phyloP scores from a whole-genome alignment of 2,113 vertebrate genomes.

The Odontophorus gujanensis region DNA sequence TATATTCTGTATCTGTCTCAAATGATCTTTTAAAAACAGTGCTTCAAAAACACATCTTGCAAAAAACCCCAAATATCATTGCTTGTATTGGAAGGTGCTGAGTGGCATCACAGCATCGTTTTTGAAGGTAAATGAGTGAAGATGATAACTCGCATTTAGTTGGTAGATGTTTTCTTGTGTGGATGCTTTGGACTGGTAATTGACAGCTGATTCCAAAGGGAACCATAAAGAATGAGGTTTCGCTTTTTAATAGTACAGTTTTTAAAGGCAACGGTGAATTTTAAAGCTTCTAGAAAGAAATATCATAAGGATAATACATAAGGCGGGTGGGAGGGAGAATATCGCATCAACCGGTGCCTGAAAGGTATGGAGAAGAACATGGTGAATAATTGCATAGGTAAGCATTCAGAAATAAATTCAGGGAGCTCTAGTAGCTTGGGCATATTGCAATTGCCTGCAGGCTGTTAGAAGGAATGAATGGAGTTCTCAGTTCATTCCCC shows the following conservation, averaged over 20 bases:
- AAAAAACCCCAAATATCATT: neutral
- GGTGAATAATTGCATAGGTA: neutral
- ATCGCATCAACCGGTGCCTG: too few species aligned
- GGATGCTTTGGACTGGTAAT: neutral
- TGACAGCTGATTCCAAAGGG: neutral
- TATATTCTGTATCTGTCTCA: too few species aligned
- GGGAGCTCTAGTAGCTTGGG: rapidly evolving
- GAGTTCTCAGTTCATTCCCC: neutral
- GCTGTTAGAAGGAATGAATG: neutral
- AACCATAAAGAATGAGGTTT: neutral
- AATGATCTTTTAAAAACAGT: neutral
- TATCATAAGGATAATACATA: neutral
- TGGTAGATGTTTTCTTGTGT: neutral
- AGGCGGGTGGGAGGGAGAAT: neutral
- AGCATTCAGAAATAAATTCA: neutral
- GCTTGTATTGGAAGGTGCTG: neutral
- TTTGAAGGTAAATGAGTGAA: neutral
- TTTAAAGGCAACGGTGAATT: neutral
- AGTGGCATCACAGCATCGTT: rapidly evolving
- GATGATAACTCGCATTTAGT: neutral
- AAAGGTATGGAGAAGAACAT: neutral
- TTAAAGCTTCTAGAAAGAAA: neutral
- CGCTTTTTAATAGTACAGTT: neutral
- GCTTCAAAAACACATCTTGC: neutral
- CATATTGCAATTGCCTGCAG: neutral